Evolutionary conservation across 2,113 vertebrate genomes (phyloP).

Genomic region (Thomomys bottae): DNA sequence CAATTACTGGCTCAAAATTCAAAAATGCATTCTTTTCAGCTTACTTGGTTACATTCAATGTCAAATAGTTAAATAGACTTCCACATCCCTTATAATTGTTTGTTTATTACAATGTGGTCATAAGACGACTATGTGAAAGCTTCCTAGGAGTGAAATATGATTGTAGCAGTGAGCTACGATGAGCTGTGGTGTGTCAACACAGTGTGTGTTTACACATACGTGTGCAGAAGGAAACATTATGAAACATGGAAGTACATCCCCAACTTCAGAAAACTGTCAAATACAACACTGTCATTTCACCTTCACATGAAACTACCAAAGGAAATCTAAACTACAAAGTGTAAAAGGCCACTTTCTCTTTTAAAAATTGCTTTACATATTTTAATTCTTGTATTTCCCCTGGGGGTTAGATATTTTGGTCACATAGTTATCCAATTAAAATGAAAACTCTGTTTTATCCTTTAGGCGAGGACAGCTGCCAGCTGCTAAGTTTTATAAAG

Average conservation of each 20-base stretch:
- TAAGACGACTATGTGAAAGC: neutral
- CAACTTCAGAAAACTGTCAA: slow-evolving; percentile 42
- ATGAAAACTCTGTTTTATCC: slow-evolving; percentile 86
- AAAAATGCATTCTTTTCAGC: neutral
- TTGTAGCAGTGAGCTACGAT: slow-evolving; percentile 12
- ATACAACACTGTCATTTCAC: slow-evolving; percentile 62
- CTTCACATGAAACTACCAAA: slow-evolving; percentile 76
- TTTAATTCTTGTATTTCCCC: slow-evolving; percentile 83
- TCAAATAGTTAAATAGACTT: neutral
- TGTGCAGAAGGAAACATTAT: neutral
- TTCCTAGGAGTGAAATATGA: slow-evolving; percentile 20
- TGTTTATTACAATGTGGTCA: neutral
- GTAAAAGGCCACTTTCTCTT: slow-evolving; percentile 79
- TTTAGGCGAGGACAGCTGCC: slow-evolving; percentile 87
- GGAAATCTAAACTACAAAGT: slow-evolving; percentile 75
- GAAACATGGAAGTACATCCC: slow-evolving; percentile 51
- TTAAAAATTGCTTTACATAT: slow-evolving; percentile 83
- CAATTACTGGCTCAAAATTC: neutral
- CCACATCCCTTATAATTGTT: neutral
- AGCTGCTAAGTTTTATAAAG: slow-evolving; percentile 89
- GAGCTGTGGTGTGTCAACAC: neutral
- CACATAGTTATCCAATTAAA: slow-evolving; percentile 89
- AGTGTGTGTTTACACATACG: neutral
- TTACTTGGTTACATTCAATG: neutral
- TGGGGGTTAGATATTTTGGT: slow-evolving; percentile 85